Conservation (phyloP, 2,888 invertebrate genomes). For the Sphaerophoria rueppellii region DNA sequence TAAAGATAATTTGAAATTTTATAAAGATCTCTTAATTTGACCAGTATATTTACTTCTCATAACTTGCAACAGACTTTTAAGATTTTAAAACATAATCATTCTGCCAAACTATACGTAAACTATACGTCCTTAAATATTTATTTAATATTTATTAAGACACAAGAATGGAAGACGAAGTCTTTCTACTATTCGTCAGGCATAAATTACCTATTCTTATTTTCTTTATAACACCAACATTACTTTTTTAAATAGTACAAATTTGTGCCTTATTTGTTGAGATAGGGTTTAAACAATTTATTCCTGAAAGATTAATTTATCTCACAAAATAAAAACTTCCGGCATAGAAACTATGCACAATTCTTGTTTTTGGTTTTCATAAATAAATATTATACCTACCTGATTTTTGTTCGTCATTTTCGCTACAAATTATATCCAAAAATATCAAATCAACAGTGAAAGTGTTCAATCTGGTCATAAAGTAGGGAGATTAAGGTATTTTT, state of each 20-base stretch:
- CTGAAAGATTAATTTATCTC: constrained; percentile 47
- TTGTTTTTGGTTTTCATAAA: not conserved
- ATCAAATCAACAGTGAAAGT: too few relatives aligned
- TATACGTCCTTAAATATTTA: too few relatives aligned
- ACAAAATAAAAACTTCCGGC: constrained; percentile 43
- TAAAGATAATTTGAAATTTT: too few relatives aligned
- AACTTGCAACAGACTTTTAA: too few relatives aligned
- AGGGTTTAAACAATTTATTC: constrained; percentile 51
- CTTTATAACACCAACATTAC: constrained; percentile 55
- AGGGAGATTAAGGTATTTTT: too few relatives aligned
- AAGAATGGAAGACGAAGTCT: not conserved
- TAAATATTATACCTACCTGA: not conserved
- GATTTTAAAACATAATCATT: too few relatives aligned
- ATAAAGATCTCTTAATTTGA: too few relatives aligned
- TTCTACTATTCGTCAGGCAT: constrained; percentile 24
- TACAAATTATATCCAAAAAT: too few relatives aligned
- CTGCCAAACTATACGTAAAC: too few relatives aligned
- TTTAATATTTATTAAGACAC: not conserved
- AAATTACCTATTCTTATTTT: constrained; percentile 50
- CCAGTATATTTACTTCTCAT: too few relatives aligned
- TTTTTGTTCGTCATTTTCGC: not conserved
- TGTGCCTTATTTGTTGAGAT: constrained; percentile 75
- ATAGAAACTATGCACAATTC: constrained; percentile 20
- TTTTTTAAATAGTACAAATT: constrained; percentile 75
- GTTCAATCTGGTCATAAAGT: too few relatives aligned